Evolutionary conservation across 2,113 vertebrate species (phyloP).

Genomic region (Grallaria varia): DNA sequence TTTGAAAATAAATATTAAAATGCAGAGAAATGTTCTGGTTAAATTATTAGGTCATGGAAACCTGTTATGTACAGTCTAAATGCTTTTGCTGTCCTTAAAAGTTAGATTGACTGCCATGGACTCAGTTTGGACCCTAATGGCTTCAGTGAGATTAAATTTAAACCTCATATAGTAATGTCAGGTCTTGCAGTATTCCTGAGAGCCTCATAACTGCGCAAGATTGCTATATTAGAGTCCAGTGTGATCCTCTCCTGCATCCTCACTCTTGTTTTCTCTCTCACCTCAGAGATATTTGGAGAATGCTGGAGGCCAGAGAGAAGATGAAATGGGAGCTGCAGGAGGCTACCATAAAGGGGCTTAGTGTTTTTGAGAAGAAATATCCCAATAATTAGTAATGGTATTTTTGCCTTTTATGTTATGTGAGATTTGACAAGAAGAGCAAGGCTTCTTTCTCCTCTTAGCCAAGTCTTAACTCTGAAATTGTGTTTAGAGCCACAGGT

Average conservation of each 20-base stretch:
- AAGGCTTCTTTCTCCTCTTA: not conserved
- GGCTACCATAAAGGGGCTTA: not conserved
- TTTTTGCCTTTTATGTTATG: not conserved
- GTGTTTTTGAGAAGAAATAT: not conserved
- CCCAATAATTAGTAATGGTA: not conserved
- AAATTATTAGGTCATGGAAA: not conserved
- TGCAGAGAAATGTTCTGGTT: not conserved
- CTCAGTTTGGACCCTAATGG: not conserved
- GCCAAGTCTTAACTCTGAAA: not conserved
- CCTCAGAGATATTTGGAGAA: not conserved
- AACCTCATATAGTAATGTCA: not conserved
- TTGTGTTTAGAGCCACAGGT: not conserved
- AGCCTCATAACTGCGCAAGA: not conserved
- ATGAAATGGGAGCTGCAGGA: not conserved
- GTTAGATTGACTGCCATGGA: not conserved
- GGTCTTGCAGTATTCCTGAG: not conserved
- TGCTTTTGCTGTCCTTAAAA: not conserved
- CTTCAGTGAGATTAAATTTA: not conserved
- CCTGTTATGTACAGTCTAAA: not conserved
- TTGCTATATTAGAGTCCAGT: not conserved
- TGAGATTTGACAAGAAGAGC: not conserved
- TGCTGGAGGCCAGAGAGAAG: not conserved
- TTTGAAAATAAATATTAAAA: not conserved
- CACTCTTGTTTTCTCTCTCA: not conserved
- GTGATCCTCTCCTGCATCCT: not conserved